These are phyloP conservation scores for Dryas iulia DNA, from an alignment of 1,140 invertebrate genomes.

Conservation along the genomic window DNA sequence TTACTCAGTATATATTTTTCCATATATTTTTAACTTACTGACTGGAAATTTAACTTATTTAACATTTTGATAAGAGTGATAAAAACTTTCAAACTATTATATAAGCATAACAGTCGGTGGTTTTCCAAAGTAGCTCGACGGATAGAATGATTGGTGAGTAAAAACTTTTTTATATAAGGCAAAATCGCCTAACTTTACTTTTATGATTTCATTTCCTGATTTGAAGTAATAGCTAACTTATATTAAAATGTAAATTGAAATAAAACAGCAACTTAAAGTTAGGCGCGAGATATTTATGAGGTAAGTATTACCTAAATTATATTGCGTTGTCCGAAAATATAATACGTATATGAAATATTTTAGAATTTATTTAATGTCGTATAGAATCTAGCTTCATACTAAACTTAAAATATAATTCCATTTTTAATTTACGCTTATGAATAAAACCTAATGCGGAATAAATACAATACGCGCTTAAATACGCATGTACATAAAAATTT, in stretches of 20 bases:
- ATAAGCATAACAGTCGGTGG: slow-evolving; percentile 39
- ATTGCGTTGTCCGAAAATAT: background rate
- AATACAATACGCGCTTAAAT: no score
- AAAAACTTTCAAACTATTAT: slow-evolving; percentile 64
- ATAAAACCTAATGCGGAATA: no score
- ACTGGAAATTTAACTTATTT: background rate
- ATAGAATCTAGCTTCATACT: no score
- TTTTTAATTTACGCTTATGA: no score
- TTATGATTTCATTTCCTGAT: background rate
- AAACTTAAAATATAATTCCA: no score
- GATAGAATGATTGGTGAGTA: slow-evolving; percentile 73
- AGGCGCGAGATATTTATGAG: background rate
- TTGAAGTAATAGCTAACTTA: background rate
- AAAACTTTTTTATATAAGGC: slow-evolving; percentile 36
- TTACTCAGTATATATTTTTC: background rate
- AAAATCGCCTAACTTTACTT: background rate
- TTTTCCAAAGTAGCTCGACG: slow-evolving; percentile 45
- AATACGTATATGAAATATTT: background rate
- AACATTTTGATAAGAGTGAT: slow-evolving; percentile 14
- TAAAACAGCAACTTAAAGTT: background rate
- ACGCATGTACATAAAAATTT: no score
- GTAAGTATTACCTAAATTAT: no score
- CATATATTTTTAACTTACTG: background rate
- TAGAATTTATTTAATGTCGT: background rate
- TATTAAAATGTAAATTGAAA: background rate